Conservation (phyloP, 2,113 vertebrate species). For the Camelus bactrianus region DNA sequence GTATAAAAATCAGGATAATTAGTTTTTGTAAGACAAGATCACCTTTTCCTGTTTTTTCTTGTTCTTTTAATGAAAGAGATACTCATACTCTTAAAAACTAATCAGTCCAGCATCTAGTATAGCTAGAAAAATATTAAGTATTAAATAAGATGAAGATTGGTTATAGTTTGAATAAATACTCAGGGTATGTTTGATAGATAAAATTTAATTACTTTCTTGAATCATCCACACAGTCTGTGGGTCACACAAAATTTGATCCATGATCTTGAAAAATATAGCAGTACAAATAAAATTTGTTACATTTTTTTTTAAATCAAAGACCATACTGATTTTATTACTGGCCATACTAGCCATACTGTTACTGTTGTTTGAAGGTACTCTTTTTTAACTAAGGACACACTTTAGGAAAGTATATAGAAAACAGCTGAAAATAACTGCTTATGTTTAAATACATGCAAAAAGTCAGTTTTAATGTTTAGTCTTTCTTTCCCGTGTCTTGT, state of each 20-base stretch:
- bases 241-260: background rate
- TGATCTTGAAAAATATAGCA: background rate
- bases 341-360: background rate
- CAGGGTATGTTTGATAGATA: background rate
- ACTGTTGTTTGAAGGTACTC: background rate
- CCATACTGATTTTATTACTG: too few species aligned
- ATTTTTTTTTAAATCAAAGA: background rate
- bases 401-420: background rate
- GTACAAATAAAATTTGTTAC: background rate
- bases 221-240: background rate
- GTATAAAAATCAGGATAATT: background rate
- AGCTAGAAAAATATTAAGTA: slow-evolving; percentile 24
- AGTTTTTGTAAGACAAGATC: background rate
- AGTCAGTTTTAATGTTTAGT: background rate
- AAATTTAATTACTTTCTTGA: background rate
- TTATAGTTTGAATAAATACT: background rate
- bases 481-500: background rate
- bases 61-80: background rate
- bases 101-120: background rate
- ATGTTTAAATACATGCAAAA: background rate
- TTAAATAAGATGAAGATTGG: background rate
- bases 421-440: background rate
- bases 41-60: background rate
- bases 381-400: background rate
- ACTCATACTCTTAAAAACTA: background rate